These are phyloP conservation scores for Theonella swinhoei DNA, from an alignment of 37 sponge, comb jelly and placozoan genomes.

Conservation along the genomic window DNA sequence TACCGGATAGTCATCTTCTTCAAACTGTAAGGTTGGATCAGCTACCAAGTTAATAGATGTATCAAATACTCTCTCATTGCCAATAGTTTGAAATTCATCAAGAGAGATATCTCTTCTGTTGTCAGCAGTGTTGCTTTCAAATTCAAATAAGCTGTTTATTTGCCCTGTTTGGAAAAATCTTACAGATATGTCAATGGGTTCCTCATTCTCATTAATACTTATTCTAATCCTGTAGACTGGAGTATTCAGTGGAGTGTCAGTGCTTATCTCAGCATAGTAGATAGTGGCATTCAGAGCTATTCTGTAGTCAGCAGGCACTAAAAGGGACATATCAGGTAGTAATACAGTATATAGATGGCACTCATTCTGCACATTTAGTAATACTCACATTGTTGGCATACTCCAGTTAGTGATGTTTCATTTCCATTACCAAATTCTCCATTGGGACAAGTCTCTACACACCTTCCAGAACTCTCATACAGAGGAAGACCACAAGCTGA, in stretches of 20 bases:
- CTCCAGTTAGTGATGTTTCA: too few relatives aligned
- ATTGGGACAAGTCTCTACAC: conserved; percentile 7
- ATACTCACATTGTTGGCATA: conserved; percentile 4
- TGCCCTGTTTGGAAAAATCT: not conserved
- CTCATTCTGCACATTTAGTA: not conserved
- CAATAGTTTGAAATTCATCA: not conserved
- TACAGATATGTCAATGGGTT: not conserved
- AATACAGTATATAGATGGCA: not conserved
- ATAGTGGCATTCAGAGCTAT: conserved; percentile 9
- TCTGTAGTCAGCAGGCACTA: conserved; percentile 1
- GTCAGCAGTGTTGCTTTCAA: not conserved
- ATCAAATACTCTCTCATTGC: not conserved
- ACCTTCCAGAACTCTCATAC: not conserved
- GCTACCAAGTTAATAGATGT: not conserved
- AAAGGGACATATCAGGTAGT: not conserved
- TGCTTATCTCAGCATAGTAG: not conserved
- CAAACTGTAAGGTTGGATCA: not conserved
- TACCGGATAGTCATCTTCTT: not conserved
- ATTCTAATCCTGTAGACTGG: not conserved
- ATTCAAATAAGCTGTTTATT: not conserved
- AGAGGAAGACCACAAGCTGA: conserved; percentile 2
- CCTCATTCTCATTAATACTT: not conserved
- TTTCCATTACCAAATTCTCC: not conserved
- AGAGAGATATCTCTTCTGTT: not conserved
- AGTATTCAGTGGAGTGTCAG: conserved; percentile 10